Conservation (phyloP, 2,888 invertebrate species). For the Hemithea aestivaria region DNA sequence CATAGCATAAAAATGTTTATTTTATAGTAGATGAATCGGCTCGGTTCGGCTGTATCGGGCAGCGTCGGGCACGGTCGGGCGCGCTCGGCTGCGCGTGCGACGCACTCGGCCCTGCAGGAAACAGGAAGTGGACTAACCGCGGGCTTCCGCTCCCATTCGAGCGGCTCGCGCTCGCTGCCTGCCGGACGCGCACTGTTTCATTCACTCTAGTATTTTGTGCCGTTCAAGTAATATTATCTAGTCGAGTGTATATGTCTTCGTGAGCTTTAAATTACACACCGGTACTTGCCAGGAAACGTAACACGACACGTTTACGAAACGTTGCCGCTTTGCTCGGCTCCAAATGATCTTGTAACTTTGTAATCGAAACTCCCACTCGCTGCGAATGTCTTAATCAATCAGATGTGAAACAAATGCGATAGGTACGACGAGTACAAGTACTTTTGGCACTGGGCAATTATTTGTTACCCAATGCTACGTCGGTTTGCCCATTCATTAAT, state of each 20-base stretch:
- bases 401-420: neutral
- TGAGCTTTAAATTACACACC: slow-evolving; percentile 39
- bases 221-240: slow-evolving; percentile 55
- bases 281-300: slow-evolving; percentile 39
- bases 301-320: slow-evolving; percentile 35
- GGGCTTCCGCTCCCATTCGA: slow-evolving; percentile 78
- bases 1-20: slow-evolving; percentile 11
- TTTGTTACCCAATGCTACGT: no score
- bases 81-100: slow-evolving; percentile 64
- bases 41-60: slow-evolving; percentile 19
- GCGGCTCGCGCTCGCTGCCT: slow-evolving; percentile 34
- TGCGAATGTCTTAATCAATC: slow-evolving; percentile 2
- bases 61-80: slow-evolving; percentile 48
- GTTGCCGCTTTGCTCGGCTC: slow-evolving; percentile 11
- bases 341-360: neutral
- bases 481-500: slow-evolving; percentile 3
- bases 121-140: slow-evolving; percentile 80
- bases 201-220: slow-evolving; percentile 63
- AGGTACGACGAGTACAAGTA: no score
- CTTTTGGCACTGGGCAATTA: no score
- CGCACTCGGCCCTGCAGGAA: slow-evolving; percentile 73
- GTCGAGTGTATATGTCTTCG: slow-evolving; percentile 16
- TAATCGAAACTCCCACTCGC: neutral
- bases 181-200: slow-evolving; percentile 68
- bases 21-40: slow-evolving; percentile 10